Base-by-base conservation (phyloP, 2,888 invertebrate genomes). In the Gastracanthus pulcherrimus region DNA sequence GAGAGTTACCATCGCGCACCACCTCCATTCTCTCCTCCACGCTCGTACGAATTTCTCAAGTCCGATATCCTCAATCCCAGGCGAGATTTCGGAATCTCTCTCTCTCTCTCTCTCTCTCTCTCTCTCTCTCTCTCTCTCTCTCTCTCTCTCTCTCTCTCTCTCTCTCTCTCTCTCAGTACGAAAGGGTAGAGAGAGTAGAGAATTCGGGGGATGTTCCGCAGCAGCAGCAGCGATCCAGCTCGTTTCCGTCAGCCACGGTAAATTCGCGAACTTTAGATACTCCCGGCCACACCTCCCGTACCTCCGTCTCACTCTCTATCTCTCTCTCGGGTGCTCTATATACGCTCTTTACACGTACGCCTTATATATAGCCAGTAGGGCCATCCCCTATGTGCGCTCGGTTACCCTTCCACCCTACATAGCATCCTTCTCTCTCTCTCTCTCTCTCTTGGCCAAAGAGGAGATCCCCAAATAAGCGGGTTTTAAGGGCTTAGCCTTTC, bases 241-340 rank as follows among this genome's bases (percentile, higher is more conserved):
- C 81, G 79, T 82, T 82, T 80, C 79, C 82, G 82, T 76, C 76
- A 79, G 76, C 76, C 66, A 67, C 76, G 85, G 85, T 85, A 85
- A 86, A 85, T 87, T 87, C 86, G 86, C 84, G 85, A 87, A 87
- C 86, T 87, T 87, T 87, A 86, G 87, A 87, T 87, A 87, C 87
- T 85, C 58, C 85, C 85, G 60, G 79, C 79, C 82, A 78, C 79
- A 76, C 79, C 79, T 79, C 75, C 51, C 29, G 16, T 45, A 34
- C 29, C 67, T 26, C 31, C 19, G 23, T 13, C 31, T 29, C 48
- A 16, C 11, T 41, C 58, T 36, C 74, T 31, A 16, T 29, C 58
- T 26, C 66, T 66, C 26, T 23, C 16, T 41, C n/a, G 11, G 26
- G 55, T n/a, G n/a, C 23, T 29, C 7, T 31, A n/a, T 13, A 19